Evolutionary conservation across 2,797 vertebrate species (phyloP).

Genomic region (Vireo griseus): DNA sequence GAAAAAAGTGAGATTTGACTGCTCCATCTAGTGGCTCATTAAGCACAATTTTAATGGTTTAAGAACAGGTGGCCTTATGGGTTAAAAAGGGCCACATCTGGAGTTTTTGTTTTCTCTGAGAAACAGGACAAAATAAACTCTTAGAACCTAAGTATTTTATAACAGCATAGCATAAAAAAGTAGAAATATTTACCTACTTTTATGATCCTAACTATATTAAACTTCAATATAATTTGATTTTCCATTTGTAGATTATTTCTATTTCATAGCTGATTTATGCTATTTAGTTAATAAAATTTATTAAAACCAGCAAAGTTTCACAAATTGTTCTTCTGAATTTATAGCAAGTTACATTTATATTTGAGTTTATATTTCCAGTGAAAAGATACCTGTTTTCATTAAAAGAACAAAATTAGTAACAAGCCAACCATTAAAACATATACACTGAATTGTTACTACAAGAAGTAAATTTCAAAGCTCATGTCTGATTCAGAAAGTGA

Average conservation of each 20-base stretch:
- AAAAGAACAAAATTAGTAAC: background rate
- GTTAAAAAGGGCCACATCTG: fast-evolving
- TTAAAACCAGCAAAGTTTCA: background rate
- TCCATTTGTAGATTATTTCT: background rate
- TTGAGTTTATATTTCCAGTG: background rate
- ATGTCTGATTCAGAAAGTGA: background rate
- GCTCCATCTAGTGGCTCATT: conserved; percentile 37
- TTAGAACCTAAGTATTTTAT: background rate
- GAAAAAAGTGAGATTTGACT: background rate
- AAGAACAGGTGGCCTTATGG: background rate
- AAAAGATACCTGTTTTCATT: background rate
- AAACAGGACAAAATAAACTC: background rate
- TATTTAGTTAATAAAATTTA: background rate
- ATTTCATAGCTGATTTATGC: background rate
- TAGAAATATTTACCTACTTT: background rate
- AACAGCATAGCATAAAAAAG: background rate
- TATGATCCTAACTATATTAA: background rate
- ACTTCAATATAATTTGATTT: background rate
- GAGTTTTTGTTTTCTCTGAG: background rate
- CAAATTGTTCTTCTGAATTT: background rate
- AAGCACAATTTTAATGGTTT: background rate
- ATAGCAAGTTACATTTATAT: background rate
- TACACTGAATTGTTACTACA: background rate
- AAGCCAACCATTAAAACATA: background rate
- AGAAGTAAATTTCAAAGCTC: background rate